These are phyloP conservation scores for Phasianus colchicus DNA, from an alignment of 2,113 vertebrate species.

Conservation along the genomic window DNA sequence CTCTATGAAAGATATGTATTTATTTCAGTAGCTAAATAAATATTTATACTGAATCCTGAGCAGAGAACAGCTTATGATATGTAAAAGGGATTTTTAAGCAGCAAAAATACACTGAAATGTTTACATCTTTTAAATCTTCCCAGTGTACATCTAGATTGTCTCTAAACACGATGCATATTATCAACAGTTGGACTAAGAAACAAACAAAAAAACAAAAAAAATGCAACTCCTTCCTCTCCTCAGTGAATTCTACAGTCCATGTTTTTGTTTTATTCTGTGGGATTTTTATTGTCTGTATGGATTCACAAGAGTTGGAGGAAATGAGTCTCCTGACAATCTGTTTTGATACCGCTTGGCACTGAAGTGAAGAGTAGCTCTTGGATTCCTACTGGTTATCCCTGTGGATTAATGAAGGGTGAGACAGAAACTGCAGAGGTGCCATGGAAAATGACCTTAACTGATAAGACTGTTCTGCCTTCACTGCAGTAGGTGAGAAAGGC, in stretches of 20 bases:
- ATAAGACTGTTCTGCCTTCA: slow-evolving; percentile 64
- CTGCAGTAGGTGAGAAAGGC: slow-evolving; percentile 63
- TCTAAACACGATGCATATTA: not conserved
- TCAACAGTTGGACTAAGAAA: not conserved
- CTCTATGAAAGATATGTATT: not conserved
- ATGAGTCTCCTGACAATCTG: slow-evolving; percentile 2
- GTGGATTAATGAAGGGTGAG: slow-evolving; percentile 73
- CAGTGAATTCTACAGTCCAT: not conserved
- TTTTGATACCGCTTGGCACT: not conserved
- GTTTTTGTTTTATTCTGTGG: not conserved
- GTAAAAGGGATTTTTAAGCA: not conserved
- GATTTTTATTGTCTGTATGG: not conserved
- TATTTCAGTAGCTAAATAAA: not conserved
- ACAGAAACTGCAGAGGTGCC: slow-evolving; percentile 46
- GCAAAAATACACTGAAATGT: not conserved
- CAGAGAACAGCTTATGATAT: not conserved
- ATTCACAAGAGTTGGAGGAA: not conserved
- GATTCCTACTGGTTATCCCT: slow-evolving; percentile 43
- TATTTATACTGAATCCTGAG: not conserved
- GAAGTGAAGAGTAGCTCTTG: slow-evolving; percentile 12
- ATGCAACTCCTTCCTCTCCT: fast-evolving
- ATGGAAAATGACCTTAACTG: slow-evolving; percentile 61
- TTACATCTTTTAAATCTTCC: not conserved
- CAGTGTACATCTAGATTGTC: not conserved
- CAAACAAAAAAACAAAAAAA: not conserved